Conservation (phyloP, 2,113 vertebrate species). For the Tetrax tetrax region DNA sequence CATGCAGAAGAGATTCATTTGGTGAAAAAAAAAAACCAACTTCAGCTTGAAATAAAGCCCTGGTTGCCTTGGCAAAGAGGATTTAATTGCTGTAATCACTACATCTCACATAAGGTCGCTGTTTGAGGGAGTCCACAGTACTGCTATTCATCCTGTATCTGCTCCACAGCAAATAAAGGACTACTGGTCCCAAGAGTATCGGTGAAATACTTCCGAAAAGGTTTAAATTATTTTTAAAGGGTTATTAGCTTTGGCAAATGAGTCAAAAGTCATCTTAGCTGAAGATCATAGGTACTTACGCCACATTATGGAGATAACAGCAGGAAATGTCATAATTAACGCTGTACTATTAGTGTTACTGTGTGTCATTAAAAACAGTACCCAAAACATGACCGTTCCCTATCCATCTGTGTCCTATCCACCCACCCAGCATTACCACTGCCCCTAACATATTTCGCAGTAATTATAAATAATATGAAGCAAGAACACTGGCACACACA, state of each 20-base stretch:
- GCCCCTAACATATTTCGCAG: not conserved
- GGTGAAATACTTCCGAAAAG: not conserved
- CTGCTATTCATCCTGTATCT: conserved; percentile 28
- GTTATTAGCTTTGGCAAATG: conserved; percentile 57
- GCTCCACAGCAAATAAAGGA: conserved; percentile 41
- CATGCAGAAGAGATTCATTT: conserved; percentile 35
- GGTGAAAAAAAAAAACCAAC: not conserved
- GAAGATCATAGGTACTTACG: conserved; percentile 20
- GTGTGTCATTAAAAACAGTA: not conserved
- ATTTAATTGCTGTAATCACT: conserved; percentile 57
- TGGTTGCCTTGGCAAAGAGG: conserved; percentile 58
- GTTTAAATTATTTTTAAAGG: conserved; percentile 41
- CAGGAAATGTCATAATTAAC: conserved; percentile 3
- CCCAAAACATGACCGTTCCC: not conserved
- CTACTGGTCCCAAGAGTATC: conserved; percentile 24
- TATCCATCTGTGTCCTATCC: not conserved
- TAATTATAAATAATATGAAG: not conserved
- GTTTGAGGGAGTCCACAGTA: conserved; percentile 45
- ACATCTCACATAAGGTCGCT: conserved; percentile 56
- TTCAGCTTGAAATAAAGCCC: conserved; percentile 50
- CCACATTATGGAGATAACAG: not conserved
- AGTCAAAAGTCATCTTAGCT: conserved; percentile 29
- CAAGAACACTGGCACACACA: not conserved
- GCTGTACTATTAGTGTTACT: not conserved
- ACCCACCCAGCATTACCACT: not conserved